Evolutionary conservation across 2,797 vertebrate genomes (phyloP).

Genomic region (Decapterus maruadsi): DNA sequence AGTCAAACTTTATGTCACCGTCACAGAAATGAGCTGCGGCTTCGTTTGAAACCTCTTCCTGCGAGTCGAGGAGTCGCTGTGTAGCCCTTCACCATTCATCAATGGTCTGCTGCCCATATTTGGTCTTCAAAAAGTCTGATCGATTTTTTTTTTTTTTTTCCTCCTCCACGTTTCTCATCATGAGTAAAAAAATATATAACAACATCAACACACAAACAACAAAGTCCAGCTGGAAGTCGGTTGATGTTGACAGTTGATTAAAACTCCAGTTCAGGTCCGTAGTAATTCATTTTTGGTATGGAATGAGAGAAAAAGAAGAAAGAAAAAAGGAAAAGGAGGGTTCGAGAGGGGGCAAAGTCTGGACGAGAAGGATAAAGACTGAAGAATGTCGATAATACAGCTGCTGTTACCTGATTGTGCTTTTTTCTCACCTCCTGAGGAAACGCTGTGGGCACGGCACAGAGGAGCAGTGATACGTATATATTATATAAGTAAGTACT

Average conservation of each 20-base stretch:
- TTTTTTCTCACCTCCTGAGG: slow-evolving; percentile 43
- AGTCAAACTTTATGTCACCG: neutral
- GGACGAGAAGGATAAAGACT: neutral
- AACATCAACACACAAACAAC: slow-evolving; percentile 24
- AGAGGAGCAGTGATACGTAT: slow-evolving; percentile 13
- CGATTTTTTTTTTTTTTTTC: neutral
- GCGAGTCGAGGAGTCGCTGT: slow-evolving; percentile 1
- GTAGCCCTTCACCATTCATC: slow-evolving; percentile 69
- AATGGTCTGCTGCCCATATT: slow-evolving; percentile 48
- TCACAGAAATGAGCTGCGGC: neutral
- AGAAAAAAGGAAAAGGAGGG: neutral
- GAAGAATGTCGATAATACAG: slow-evolving; percentile 11
- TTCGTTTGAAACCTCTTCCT: neutral
- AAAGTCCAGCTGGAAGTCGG: slow-evolving; percentile 37
- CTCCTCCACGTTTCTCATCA: neutral
- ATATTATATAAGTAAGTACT: slow-evolving; percentile 7
- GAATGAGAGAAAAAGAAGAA: slow-evolving; percentile 25
- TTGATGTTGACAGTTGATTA: slow-evolving; percentile 5
- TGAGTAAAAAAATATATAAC: slow-evolving; percentile 50
- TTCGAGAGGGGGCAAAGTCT: neutral
- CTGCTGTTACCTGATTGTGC: slow-evolving; percentile 62
- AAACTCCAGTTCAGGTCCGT: slow-evolving; percentile 55
- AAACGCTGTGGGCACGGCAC: slow-evolving; percentile 1
- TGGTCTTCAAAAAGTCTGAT: slow-evolving; percentile 61
- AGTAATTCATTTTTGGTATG: slow-evolving; percentile 65